Evolutionary conservation across 1,140 invertebrate genomes (phyloP).

Genomic region (Papilio polytes): DNA sequence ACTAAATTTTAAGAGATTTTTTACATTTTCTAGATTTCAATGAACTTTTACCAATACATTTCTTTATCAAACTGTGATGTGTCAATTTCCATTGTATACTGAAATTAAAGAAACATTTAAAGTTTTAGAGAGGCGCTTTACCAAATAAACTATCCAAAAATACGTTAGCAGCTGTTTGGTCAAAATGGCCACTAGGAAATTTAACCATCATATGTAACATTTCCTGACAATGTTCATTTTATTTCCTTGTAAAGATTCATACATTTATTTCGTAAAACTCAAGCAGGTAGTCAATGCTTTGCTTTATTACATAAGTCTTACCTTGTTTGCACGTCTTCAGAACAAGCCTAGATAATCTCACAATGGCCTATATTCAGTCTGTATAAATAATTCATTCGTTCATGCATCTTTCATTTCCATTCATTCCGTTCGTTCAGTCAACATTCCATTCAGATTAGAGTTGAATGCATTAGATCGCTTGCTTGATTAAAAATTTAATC

Average conservation of each 20-base stretch:
- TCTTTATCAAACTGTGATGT: too few species aligned
- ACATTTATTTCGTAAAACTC: neutral
- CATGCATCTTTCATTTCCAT: conserved; percentile 38
- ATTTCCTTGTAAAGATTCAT: neutral
- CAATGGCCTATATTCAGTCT: conserved; percentile 34
- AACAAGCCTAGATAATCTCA: conserved; percentile 28
- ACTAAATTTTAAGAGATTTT: too few species aligned
- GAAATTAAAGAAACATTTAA: too few species aligned
- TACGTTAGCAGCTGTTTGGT: too few species aligned
- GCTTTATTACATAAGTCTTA: conserved; percentile 1
- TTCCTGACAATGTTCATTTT: too few species aligned
- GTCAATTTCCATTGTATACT: too few species aligned
- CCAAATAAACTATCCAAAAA: too few species aligned
- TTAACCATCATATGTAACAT: too few species aligned
- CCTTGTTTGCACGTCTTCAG: conserved; percentile 25
- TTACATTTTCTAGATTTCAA: too few species aligned
- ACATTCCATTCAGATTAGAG: conserved; percentile 38
- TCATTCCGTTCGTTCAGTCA: conserved; percentile 36
- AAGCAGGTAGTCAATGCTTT: neutral
- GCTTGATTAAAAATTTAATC: conserved; percentile 35
- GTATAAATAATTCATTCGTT: conserved; percentile 38
- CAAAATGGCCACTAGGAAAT: too few species aligned
- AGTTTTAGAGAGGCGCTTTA: too few species aligned
- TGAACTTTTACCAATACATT: too few species aligned
- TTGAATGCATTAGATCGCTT: conserved; percentile 31